Evolutionary conservation across 2,888 invertebrate species (phyloP), one percentile per base, ranked within the genome.

Genomic region (Teleogryllus oceanicus): DNA sequence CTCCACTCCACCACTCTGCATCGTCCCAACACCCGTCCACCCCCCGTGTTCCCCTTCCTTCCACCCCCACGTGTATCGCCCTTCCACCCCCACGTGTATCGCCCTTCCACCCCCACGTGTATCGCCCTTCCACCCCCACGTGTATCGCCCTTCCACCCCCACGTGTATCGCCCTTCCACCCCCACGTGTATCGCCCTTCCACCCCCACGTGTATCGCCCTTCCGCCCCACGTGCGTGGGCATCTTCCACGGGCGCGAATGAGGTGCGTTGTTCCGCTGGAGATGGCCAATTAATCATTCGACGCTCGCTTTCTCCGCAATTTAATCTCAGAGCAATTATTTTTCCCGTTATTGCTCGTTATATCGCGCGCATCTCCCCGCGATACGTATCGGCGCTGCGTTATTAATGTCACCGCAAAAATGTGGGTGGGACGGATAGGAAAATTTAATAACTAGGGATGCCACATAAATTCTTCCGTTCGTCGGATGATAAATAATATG

Each of bases 341-440:
- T 62, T 62, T 62, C 62, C 62, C 62, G 62, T 62, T 62, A 62
- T 62, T 62, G 62, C 62, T 62, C 18, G 62, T 62, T 62, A 62
- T 62, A 62, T 62, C 62, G 62, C 18, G 62, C 18, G 16, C 62
- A 8, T 18, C 13, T 62, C 21, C 62, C 13, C 62, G 18, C 18
- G 62, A 62, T 62, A 62, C 62, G 18, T 5, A 16, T 62, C 62
- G 18, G 62, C 16, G 62, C 18, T 16, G 62, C 62, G 13, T 62
- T 62, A 62, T 62, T 62, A 62, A 62, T 62, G 62, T 62, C 62
- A 62, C 62, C 62, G 18, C 62, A 62, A 62, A 62, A 18, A 62
- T 62, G 62, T 62, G 62, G 62, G 24, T 2, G 4, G 24, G 24
- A 37, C 24, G 24, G 24, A 37, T 37, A 62, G 62, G 18, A 62